These are phyloP conservation scores for Nicator chloris DNA, from an alignment of 2,113 vertebrate species.

Conservation along the genomic window DNA sequence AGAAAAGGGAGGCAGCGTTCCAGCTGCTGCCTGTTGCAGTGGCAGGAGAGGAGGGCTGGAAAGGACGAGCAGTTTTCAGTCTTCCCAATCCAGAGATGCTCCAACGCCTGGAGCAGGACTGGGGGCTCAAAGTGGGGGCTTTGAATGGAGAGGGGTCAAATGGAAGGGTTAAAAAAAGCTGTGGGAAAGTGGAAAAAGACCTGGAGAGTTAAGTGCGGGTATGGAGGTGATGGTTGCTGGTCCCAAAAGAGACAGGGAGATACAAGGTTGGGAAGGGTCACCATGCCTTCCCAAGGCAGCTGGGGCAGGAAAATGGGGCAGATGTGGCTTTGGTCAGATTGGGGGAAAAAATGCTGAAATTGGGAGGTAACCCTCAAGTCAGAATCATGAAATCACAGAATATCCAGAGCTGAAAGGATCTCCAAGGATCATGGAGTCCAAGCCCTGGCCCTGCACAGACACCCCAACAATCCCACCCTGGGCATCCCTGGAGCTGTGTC, in stretches of 20 bases:
- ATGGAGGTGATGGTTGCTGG: neutral
- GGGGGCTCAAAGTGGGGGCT: neutral
- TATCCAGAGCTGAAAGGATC: neutral
- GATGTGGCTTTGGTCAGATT: neutral
- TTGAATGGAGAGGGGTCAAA: neutral
- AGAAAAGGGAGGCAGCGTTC: neutral
- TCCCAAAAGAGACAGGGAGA: neutral
- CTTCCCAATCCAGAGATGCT: fast-evolving
- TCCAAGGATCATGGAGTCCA: no score
- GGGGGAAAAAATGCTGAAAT: fast-evolving
- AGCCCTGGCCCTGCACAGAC: neutral
- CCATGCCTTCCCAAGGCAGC: neutral
- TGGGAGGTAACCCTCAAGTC: neutral
- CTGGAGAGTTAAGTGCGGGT: neutral
- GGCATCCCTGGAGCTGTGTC: fast-evolving
- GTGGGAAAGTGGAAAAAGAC: neutral
- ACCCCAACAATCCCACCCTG: neutral
- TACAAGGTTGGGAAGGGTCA: neutral
- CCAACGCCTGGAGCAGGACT: neutral
- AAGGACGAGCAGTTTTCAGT: neutral
- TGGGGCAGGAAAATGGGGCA: neutral
- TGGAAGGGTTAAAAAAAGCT: neutral
- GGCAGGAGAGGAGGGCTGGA: neutral
- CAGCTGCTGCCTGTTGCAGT: neutral
- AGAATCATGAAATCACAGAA: neutral